Conservation (phyloP, 2,888 invertebrate genomes). For the Ctena decussata region DNA sequence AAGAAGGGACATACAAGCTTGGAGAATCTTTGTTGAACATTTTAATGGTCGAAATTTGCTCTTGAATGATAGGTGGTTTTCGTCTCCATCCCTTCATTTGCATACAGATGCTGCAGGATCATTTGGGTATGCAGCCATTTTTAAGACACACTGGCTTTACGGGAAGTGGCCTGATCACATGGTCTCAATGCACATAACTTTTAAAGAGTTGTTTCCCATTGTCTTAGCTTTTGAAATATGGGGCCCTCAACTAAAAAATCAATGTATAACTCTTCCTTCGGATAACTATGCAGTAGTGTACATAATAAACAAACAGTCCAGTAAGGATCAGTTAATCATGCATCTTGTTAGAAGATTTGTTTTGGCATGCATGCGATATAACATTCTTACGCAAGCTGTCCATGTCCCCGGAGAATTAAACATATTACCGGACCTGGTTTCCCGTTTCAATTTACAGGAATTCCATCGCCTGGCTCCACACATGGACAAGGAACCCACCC, state of each 20-base stretch:
- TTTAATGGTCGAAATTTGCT: conserved; percentile 38
- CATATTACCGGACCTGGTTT: conserved; percentile 12
- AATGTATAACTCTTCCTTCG: background rate
- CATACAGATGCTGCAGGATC: conserved; percentile 41
- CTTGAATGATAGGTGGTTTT: conserved; percentile 17
- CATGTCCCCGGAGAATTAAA: background rate
- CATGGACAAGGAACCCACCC: background rate
- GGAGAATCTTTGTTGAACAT: conserved; percentile 34
- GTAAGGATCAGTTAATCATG: background rate
- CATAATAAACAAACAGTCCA: background rate
- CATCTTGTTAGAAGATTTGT: background rate
- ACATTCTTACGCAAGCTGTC: background rate
- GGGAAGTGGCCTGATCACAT: conserved; percentile 35
- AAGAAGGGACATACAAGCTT: conserved; percentile 19
- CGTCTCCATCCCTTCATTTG: conserved; percentile 8
- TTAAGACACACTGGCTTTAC: conserved; percentile 24
- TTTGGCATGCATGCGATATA: background rate
- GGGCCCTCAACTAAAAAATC: background rate
- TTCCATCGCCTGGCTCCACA: background rate
- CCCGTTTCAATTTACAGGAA: conserved; percentile 8
- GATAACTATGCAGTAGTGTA: background rate
- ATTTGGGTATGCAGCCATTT: conserved; percentile 33
- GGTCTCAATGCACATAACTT: too few relatives aligned
- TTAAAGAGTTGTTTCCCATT: too few relatives aligned
- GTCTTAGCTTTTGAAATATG: background rate